A percentile compares a stretch with the other conserved stretches of the same genome.
These are phyloP conservation scores for Danio jaintianensis DNA, from an alignment of 2,797 vertebrate genomes.

Conservation along the genomic window DNA sequence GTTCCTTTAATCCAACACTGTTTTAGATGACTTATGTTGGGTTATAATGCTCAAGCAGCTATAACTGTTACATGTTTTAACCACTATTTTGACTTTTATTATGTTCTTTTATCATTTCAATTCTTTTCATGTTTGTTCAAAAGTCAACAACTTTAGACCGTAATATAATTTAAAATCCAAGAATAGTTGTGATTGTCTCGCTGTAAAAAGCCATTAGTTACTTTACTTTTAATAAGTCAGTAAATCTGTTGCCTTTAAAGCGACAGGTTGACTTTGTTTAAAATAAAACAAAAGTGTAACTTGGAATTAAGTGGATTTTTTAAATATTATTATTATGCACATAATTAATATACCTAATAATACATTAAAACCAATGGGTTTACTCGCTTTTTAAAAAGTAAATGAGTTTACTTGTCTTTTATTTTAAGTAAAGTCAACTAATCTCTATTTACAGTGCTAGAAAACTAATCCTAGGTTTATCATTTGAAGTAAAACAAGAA, in stretches of 20 bases:
- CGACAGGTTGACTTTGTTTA: too few relatives aligned
- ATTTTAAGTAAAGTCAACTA: too few relatives aligned
- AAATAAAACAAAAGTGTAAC: too few relatives aligned
- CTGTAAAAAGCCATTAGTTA: too few relatives aligned
- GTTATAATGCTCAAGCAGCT: slow-evolving; percentile 12
- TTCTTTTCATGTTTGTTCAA: not conserved
- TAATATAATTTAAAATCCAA: not conserved
- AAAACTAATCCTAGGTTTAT: slow-evolving; percentile 7
- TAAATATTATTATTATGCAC: too few relatives aligned
- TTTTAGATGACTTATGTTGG: not conserved
- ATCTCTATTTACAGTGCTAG: not conserved
- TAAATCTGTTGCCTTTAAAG: too few relatives aligned
- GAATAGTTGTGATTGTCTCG: not conserved
- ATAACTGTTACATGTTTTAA: slow-evolving; percentile 14
- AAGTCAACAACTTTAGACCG: not conserved
- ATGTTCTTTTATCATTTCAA: not conserved
- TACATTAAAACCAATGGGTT: too few relatives aligned
- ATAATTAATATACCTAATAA: too few relatives aligned
- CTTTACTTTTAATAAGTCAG: too few relatives aligned
- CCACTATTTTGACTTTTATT: slow-evolving; percentile 20
- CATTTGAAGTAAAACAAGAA: not conserved
- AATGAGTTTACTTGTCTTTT: too few relatives aligned
- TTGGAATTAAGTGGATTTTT: too few relatives aligned
- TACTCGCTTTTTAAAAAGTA: too few relatives aligned
- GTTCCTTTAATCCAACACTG: not conserved